A percentile compares a stretch with the other conserved stretches of the same genome.
Evolutionary conservation across 2,797 vertebrate species (phyloP).

Genomic region (Apogon talboti): DNA sequence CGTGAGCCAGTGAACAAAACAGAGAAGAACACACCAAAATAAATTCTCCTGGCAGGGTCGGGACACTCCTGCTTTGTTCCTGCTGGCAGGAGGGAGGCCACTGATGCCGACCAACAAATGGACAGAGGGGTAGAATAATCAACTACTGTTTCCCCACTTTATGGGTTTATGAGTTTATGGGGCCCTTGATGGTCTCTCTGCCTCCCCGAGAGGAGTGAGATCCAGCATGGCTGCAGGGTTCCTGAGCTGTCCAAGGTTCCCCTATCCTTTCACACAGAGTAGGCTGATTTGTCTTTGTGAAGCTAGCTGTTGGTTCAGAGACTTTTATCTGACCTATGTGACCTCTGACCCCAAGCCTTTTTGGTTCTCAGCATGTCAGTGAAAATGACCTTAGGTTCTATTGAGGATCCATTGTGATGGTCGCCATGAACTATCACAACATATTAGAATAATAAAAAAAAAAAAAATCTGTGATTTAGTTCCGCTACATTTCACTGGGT

Average conservation of each 20-base stretch:
- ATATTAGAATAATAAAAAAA: slow-evolving; percentile 30
- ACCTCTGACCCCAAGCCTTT: slow-evolving; percentile 62
- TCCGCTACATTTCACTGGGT: too few relatives aligned
- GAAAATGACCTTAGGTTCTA: slow-evolving; percentile 56
- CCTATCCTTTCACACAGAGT: slow-evolving; percentile 27
- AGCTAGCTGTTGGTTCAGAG: slow-evolving; percentile 39
- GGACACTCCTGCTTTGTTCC: slow-evolving; percentile 71
- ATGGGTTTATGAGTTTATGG: slow-evolving; percentile 71
- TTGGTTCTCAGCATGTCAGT: slow-evolving; percentile 63
- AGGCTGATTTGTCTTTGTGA: slow-evolving; percentile 55
- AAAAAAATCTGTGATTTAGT: slow-evolving; percentile 20
- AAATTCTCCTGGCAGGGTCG: slow-evolving; percentile 68
- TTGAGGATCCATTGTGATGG: slow-evolving; percentile 41
- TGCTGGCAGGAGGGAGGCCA: slow-evolving; percentile 68
- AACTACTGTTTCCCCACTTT: slow-evolving; percentile 72
- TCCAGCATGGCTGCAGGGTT: slow-evolving; percentile 4
- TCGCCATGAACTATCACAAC: slow-evolving; percentile 53
- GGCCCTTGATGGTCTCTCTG: slow-evolving; percentile 38
- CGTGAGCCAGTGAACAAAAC: slow-evolving; percentile 43
- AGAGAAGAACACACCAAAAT: slow-evolving; percentile 61
- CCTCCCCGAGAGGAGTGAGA: slow-evolving; percentile 36
- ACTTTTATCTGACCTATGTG: slow-evolving; percentile 56
- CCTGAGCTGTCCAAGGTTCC: slow-evolving; percentile 1
- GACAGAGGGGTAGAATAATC: slow-evolving; percentile 74
- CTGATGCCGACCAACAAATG: slow-evolving; percentile 74